A percentile compares a stretch with the other conserved stretches of the same genome.
phyloP scores from a whole-genome alignment of 2,888 invertebrate genomes.

The Alentia gelatinosa region DNA sequence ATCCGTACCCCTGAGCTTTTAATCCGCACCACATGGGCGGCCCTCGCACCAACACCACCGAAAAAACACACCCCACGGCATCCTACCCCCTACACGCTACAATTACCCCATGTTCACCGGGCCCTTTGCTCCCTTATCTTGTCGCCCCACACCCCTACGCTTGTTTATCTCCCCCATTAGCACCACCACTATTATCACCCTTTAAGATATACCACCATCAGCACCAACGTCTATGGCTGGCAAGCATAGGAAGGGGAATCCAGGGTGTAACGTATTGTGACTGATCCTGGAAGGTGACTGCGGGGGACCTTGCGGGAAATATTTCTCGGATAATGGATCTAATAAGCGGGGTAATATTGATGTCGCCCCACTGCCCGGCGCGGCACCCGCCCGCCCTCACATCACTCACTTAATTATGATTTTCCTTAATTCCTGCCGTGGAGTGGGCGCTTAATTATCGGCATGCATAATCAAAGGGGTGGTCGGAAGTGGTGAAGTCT shows the following conservation, averaged over 20 bases:
- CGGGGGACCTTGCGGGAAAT: neutral
- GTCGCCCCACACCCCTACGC: neutral
- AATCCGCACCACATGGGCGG: neutral
- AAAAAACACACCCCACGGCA: neutral
- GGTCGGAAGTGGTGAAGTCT: constrained; percentile 5
- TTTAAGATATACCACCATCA: neutral
- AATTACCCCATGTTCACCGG: neutral
- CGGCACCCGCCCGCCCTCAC: neutral
- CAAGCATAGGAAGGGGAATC: neutral
- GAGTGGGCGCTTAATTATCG: neutral
- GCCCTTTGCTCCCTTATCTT: neutral
- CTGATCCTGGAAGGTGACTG: neutral
- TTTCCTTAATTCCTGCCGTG: constrained; percentile 2
- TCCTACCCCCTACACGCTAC: neutral
- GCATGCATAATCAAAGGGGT: constrained; percentile 49
- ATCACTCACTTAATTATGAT: constrained; percentile 46
- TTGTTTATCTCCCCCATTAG: neutral
- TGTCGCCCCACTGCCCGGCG: neutral
- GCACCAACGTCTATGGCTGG: neutral
- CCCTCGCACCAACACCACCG: neutral
- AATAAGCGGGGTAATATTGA: neutral
- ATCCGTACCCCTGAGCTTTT: neutral
- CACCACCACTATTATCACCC: neutral
- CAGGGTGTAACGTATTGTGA: neutral
- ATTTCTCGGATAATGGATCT: neutral